Base-by-base conservation (phyloP, 2,888 invertebrate species). In the Campopleginae sp. region DNA sequence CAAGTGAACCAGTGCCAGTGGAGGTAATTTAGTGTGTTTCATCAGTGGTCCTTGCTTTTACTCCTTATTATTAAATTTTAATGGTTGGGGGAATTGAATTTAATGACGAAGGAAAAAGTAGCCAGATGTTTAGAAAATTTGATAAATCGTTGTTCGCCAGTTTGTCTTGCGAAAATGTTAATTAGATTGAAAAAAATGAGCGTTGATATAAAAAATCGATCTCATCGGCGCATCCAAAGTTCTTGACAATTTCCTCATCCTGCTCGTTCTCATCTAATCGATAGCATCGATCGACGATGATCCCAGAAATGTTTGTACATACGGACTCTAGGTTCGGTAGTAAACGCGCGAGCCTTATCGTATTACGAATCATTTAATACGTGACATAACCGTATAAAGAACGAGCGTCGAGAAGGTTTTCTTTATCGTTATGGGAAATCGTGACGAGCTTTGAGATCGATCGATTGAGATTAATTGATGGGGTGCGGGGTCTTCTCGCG, bases 1-100 rank as follows among this genome's bases (percentile, higher is more conserved):
- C 89, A 87, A 90, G 91, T 91, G 91, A 89, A 88, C 88, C 90
- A 88, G 89, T 90, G 86, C 86, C 89, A 89, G 89, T 90, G 89
- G 91, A 91, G 91, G 90, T 90, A 91, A 91, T 78, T 90, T 88
- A 46, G 81, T 78, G 86, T 70, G 85, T 78, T 86, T 82, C 80
- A 42, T 77, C 72, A 77, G 82, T 84, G 82, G 12, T 63, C 17
- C n/a, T 58, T 70, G 44, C 12, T 76, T 63, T 83, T 63, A 38
- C 23, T 19, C 6, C 23, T 31, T 14, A 58, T 27, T 4, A 58
- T 58, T 23, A 1, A 23, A 27, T 58, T 58, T 58, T 4, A 4
- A 27, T 27, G 4, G 12, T 14, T 6, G 5, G 27, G 27, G 27
- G 12, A 58, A 14, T 58, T 58, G 2, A 68, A 58, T 27, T 58